Percentiles rank a stretch among this genome's conserved stretches.
Evolutionary conservation across 30 jellyfish, hydroid and myxozoan species (phyloP).

Genomic region (Kudoa iwatai): DNA sequence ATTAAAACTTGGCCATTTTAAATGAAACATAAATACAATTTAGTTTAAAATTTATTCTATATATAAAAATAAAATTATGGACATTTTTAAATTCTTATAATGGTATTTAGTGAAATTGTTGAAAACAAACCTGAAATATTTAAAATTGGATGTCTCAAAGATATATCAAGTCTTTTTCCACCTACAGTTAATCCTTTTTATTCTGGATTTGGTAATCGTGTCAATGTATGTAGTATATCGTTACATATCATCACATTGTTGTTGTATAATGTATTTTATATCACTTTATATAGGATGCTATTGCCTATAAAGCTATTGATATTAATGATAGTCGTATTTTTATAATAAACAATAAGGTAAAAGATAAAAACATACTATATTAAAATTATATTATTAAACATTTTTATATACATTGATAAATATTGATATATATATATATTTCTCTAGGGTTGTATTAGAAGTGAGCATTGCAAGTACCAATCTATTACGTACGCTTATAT

Average conservation of each 20-base stretch:
- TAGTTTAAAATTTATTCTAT: too few relatives aligned
- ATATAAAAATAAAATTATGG: neutral
- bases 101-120: conserved; percentile 24
- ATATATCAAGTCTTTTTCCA: conserved; percentile 13
- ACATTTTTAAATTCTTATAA: conserved; percentile 1
- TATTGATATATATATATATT: too few relatives aligned
- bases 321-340: conserved; percentile 42
- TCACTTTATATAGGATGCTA: conserved; percentile 26
- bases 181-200: conserved; percentile 23
- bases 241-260: too few relatives aligned
- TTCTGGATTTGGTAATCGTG: conserved; percentile 78
- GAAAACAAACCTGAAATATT: conserved; percentile 60
- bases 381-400: too few relatives aligned
- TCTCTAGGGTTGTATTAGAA: too few relatives aligned
- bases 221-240: conserved; percentile 11
- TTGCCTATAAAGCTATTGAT: conserved; percentile 78
- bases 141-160: conserved; percentile 50
- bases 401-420: too few relatives aligned
- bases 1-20: too few relatives aligned
- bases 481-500: too few relatives aligned
- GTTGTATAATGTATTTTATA: too few relatives aligned
- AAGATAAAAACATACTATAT: too few relatives aligned
- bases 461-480: too few relatives aligned
- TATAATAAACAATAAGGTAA: conserved; percentile 44
- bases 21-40: too few relatives aligned